Base-by-base conservation (phyloP, 1,140 invertebrate genomes). In the Platyscapa corneri region DNA sequence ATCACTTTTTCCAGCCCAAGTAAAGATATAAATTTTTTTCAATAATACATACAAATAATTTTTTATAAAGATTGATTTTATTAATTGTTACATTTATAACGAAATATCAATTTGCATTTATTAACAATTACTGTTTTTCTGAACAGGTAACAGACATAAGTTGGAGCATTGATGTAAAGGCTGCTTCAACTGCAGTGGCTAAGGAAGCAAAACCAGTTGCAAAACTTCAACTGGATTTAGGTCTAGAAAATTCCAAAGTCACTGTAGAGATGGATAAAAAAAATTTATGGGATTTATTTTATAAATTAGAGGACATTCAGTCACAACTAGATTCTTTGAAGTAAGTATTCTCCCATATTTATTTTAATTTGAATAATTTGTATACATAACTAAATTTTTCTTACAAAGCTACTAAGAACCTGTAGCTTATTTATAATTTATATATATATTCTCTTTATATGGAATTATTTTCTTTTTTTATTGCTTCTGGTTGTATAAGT, bases 261-360 rank as follows among this genome's bases (percentile, higher is more conserved):
- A 92, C 89, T 10, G 88, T 92, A 3, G 89, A 93, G 83, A 90
- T 93, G 83, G 86, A 92, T 80, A 91, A 90, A 88, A 80, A 88
- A 34, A 86, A 90, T 60, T 86, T 93, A 7, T 88, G 72, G 65
- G 88, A 92, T 46, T 76, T 93, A 8, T 91, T 91, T 87, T 37
- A 91, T 18, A 89, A 89, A 79, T 86, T 93, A 75, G 91, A 93
- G 79, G 88, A 91, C 84, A 93, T 93, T 84, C 92, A 93, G 76
- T 80, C 78, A 16, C 89, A 93, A 53, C 82, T 93, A 30, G 92
- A 93, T 88, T 46, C 90, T 53, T 88, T 93, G n/a, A 91, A 91
- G 89, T 90, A 90, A 89, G 79, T 82, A 60, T 70, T 23, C 27
- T 83, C 56, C 18, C 20, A 72, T 72, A 34, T 32, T 81, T 67